These are phyloP conservation scores for Nicator chloris DNA, from an alignment of 2,113 vertebrate genomes.

Conservation along the genomic window DNA sequence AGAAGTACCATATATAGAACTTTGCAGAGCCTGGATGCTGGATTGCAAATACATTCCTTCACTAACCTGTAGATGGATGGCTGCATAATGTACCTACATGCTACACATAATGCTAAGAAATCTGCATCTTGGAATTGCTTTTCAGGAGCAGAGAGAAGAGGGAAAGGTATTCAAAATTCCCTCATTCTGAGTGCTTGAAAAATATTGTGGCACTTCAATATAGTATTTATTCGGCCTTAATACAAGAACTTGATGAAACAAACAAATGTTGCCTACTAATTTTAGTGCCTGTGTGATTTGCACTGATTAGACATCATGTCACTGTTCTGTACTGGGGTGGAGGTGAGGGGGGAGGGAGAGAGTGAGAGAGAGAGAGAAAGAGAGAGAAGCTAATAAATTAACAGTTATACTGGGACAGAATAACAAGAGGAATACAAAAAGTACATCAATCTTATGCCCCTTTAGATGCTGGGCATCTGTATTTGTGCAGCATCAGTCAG, in stretches of 20 bases:
- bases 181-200: not conserved
- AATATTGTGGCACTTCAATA: not conserved
- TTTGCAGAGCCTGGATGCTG: not conserved
- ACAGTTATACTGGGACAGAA: not conserved
- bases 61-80: not conserved
- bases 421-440: not conserved
- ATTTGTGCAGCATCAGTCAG: rapidly evolving
- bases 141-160: not conserved
- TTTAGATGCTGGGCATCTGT: not conserved
- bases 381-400: not conserved
- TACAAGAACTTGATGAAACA: not conserved
- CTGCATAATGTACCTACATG: not conserved
- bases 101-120: not conserved
- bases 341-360: not conserved
- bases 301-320: not conserved
- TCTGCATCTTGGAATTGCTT: not conserved
- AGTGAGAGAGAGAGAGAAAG: too few species aligned
- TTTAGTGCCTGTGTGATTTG: not conserved
- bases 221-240: not conserved
- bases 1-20: not conserved
- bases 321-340: not conserved
- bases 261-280: not conserved
- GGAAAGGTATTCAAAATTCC: not conserved
- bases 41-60: not conserved
- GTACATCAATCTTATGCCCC: not conserved